Evolutionary conservation across 2,888 invertebrate species (phyloP).

Genomic region (Tiliacea citrago): DNA sequence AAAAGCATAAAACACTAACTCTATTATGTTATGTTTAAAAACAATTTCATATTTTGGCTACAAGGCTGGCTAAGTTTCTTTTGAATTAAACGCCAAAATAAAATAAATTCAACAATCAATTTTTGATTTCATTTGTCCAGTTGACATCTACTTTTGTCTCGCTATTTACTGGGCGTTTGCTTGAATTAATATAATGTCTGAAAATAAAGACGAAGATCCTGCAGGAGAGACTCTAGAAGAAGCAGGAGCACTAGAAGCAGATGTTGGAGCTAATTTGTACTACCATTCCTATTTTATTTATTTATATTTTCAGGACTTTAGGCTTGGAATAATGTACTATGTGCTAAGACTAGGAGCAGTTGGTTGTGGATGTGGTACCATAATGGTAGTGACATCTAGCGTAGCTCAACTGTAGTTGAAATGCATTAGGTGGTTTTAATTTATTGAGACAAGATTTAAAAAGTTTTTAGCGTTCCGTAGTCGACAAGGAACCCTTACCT

Average conservation of each 20-base stretch:
- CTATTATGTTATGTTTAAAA: neutral
- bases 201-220: slow-evolving; percentile 64
- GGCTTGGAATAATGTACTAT: too few species aligned
- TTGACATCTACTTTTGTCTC: neutral
- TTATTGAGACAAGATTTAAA: neutral
- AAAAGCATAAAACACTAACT: neutral
- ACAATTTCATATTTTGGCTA: neutral
- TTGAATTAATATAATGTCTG: slow-evolving; percentile 55
- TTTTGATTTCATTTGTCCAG: neutral
- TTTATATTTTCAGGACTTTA: too few species aligned
- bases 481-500: too few species aligned
- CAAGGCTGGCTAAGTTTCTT: slow-evolving; percentile 2
- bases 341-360: neutral
- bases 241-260: slow-evolving; percentile 85
- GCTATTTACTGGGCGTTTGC: neutral
- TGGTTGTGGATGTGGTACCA: neutral
- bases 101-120: neutral
- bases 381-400: slow-evolving; percentile 1
- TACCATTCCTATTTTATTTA: neutral
- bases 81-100: neutral
- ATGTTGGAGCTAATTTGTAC: slow-evolving; percentile 79
- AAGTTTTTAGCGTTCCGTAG: neutral
- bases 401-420: neutral
- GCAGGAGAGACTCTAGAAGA: slow-evolving; percentile 80
- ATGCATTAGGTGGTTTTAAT: neutral